Evolutionary conservation across 2,113 vertebrate genomes (phyloP).

Genomic region (Neopipo cinnamomea): DNA sequence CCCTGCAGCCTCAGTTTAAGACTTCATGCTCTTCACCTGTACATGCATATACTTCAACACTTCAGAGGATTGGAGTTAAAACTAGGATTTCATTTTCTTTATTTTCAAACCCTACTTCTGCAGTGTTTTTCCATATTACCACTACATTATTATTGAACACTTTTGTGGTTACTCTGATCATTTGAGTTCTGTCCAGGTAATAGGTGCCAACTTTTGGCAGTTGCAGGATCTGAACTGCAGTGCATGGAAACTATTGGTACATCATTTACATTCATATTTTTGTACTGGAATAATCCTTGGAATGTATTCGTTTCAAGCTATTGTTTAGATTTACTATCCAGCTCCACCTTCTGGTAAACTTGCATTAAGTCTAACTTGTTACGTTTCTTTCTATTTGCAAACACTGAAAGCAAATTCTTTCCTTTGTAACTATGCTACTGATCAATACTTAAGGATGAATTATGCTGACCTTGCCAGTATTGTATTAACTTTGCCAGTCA

Average conservation of each 20-base stretch:
- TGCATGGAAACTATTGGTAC: not conserved
- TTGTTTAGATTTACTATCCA: conserved; percentile 57
- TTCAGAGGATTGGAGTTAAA: not conserved
- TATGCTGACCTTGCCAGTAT: not conserved
- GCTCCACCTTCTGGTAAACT: conserved; percentile 67
- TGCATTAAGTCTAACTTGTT: not conserved
- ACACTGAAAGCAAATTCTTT: not conserved
- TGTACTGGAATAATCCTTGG: not conserved
- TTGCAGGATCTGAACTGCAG: not conserved
- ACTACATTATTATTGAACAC: not conserved
- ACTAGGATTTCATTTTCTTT: not conserved
- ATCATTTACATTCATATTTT: not conserved
- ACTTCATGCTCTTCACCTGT: not conserved
- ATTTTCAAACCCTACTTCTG: not conserved
- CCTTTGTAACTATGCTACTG: not conserved
- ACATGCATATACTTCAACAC: not conserved
- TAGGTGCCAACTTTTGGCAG: not conserved
- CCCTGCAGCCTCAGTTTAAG: not conserved
- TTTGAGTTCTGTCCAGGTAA: not conserved
- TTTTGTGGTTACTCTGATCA: not conserved
- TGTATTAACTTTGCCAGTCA: not conserved
- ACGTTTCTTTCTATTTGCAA: not conserved
- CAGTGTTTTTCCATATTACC: not conserved
- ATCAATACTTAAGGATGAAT: not conserved
- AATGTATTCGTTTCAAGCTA: not conserved